Conservation (phyloP, 1,140 invertebrate genomes). For the Araneus ventricosus region DNA sequence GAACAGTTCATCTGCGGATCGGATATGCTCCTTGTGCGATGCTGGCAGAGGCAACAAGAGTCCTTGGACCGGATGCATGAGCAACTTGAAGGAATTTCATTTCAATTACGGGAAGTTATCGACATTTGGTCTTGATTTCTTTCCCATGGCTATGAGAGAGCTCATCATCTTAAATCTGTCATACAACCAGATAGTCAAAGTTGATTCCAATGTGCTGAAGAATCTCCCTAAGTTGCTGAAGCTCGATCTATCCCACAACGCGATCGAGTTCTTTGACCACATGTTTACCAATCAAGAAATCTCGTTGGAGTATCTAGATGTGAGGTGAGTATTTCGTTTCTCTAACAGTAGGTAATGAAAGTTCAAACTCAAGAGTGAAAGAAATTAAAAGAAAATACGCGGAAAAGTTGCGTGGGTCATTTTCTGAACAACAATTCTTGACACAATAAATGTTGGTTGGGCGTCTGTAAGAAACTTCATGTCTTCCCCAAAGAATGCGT, state of each 20-base stretch:
- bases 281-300: neutral
- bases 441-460: too few species aligned
- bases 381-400: too few species aligned
- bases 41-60: constrained; percentile 12
- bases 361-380: too few species aligned
- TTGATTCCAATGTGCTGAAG: constrained; percentile 17
- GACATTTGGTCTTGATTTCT: neutral
- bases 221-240: neutral
- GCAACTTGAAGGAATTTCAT: constrained; percentile 28
- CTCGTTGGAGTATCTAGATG: constrained; percentile 16
- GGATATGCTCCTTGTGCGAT: constrained; percentile 14
- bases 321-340: constrained; percentile 13
- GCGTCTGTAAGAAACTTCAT: too few species aligned
- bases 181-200: constrained; percentile 22
- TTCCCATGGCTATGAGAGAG: constrained; percentile 20
- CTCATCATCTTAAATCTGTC: constrained; percentile 11
- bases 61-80: constrained; percentile 51
- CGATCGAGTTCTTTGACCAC: neutral
- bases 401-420: too few species aligned
- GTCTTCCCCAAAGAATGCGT: too few species aligned
- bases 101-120: neutral
- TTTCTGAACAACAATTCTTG: too few species aligned
- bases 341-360: neutral
- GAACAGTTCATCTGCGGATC: constrained; percentile 19
- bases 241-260: constrained; percentile 59